These are phyloP conservation scores for Mirounga angustirostris DNA, from an alignment of 2,113 vertebrate species.

Conservation along the genomic window DNA sequence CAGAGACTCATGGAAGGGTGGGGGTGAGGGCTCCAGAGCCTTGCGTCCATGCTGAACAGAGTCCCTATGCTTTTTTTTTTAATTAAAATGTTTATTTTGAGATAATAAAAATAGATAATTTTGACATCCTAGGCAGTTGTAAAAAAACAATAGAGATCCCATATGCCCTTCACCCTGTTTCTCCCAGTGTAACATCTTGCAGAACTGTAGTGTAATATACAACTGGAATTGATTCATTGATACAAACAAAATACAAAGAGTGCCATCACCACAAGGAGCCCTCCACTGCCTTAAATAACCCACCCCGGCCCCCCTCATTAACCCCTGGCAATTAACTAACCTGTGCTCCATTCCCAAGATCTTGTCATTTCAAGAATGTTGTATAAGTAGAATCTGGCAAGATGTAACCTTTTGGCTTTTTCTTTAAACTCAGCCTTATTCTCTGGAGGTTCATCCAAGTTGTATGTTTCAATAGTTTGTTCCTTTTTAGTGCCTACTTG, in stretches of 20 bases:
- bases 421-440: background rate
- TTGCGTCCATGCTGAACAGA: background rate
- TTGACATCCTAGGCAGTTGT: background rate
- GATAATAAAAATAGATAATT: background rate
- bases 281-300: background rate
- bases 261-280: background rate
- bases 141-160: constrained; percentile 10
- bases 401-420: background rate
- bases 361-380: constrained; percentile 21
- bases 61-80: background rate
- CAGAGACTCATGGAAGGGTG: background rate
- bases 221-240: background rate
- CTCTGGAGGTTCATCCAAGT: background rate
- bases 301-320: background rate
- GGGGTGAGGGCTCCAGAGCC: background rate
- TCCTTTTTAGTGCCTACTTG: background rate
- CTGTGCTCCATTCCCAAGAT: background rate
- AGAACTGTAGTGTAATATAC: background rate
- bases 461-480: background rate
- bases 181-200: background rate
- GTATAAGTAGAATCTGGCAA: background rate
- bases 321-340: background rate
- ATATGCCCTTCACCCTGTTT: background rate
- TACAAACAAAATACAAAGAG: background rate
- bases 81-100: constrained; percentile 10